Evolutionary conservation across 2,888 invertebrate species (phyloP).

Genomic region (Drosophila barbarae): DNA sequence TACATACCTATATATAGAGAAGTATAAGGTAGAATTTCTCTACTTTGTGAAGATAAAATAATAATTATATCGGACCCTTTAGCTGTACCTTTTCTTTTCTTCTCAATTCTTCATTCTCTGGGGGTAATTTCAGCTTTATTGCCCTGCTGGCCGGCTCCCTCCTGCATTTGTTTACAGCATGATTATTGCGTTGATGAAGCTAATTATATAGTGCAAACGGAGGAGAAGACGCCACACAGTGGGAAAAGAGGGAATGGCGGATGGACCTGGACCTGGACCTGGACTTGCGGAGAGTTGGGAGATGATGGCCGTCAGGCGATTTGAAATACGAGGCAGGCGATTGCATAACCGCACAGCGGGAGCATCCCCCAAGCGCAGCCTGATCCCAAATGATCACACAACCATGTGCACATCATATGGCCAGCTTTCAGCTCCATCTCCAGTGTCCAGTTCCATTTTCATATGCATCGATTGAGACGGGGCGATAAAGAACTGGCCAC

Average conservation of each 20-base stretch:
- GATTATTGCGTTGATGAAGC: slow-evolving; percentile 73
- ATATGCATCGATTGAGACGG: slow-evolving; percentile 57
- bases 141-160: slow-evolving; percentile 25
- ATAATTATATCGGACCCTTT: slow-evolving; percentile 42
- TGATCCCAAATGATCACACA: slow-evolving; percentile 7
- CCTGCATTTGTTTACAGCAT: slow-evolving; percentile 62
- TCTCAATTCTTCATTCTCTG: slow-evolving; percentile 18
- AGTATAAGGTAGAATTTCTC: slow-evolving; percentile 21
- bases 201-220: slow-evolving; percentile 64
- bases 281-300: slow-evolving; percentile 6
- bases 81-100: background rate
- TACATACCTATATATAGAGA: background rate
- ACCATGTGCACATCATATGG: slow-evolving; percentile 5
- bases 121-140: slow-evolving; percentile 62
- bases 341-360: slow-evolving; percentile 64
- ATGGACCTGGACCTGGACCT: background rate
- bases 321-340: slow-evolving; percentile 63
- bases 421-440: background rate
- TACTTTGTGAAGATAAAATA: slow-evolving; percentile 40
- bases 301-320: slow-evolving; percentile 56
- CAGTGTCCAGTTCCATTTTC: slow-evolving; percentile 43
- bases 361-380: slow-evolving; percentile 9
- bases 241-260: slow-evolving; percentile 2
- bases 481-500: slow-evolving; percentile 60
- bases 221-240: slow-evolving; percentile 28